Evolutionary conservation across 2,797 vertebrate species (phyloP), one percentile per base, ranked within the genome.

Genomic region (Tachyglossus aculeatus): DNA sequence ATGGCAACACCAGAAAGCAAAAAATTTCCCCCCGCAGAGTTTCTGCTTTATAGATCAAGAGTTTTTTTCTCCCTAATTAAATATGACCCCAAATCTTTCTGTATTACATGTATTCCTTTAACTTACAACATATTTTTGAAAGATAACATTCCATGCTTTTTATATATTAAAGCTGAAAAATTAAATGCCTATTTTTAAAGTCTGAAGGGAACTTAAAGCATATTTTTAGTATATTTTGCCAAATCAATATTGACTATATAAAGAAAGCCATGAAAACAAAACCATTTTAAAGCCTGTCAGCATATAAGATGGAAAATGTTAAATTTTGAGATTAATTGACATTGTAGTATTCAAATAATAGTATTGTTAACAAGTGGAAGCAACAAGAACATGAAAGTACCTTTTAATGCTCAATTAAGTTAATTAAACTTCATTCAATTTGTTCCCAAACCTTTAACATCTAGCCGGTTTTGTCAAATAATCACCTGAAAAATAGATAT

Each of bases 181-280:
- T 72, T 64, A 72, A 37, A 39, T 34, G 38, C 12, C 58, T 33
- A 58, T 66, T 48, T 82, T 44, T 74, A 57, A 83, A 68, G 79
- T 68, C 73, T 84, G 81, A 82, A 82, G 67, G 58, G 48, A 77
- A 65, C 83, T 76, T 77, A 81, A 33, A 5, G 41, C 77, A 18
- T 52, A 77, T 80, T 80, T 13, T 6, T 38, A 63, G 74, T 34
- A 32, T 18, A 24, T 54, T 75, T 80, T 55, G 63, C 61, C 56
- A 78, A 69, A 81, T 80, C 29, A 9, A 24, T 21, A 72, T 71
- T 0, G 1, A 44, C 47, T 71, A 3, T 5, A 47, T 0, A 18
- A 1, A 41, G 29, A 43, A 14, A 40, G 24, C 39, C 43, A 33
- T 54, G 33, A 53, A 75, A 61, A 15, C 1, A 44, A 57, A 0